Percentiles rank a stretch among this genome's conserved stretches.
phyloP scores from a whole-genome alignment of 2,113 vertebrate species.

The Chinchilla lanigera region DNA sequence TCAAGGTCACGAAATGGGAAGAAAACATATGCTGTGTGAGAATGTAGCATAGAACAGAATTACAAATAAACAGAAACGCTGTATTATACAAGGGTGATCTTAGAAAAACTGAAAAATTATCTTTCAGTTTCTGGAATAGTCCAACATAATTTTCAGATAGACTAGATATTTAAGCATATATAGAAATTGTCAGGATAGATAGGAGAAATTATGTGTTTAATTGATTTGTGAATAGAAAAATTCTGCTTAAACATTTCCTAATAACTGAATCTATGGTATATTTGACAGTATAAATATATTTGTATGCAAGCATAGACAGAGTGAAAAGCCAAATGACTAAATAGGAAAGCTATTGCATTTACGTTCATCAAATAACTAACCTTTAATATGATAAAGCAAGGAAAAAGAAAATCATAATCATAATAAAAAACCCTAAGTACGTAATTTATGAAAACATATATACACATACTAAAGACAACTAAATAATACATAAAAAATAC shows the following conservation, averaged over 20 bases:
- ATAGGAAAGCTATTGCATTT: neutral
- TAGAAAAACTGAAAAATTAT: neutral
- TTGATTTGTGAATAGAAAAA: neutral
- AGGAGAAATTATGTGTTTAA: neutral
- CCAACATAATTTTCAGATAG: constrained; percentile 4
- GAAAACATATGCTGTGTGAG: neutral
- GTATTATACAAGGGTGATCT: neutral
- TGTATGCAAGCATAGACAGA: neutral
- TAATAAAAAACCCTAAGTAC: neutral
- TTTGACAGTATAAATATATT: neutral
- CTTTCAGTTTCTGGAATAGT: neutral
- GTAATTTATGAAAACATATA: neutral
- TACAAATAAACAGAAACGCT: neutral
- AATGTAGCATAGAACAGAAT: neutral
- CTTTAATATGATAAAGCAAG: constrained; percentile 26
- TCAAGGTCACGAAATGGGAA: neutral
- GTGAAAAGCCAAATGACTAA: neutral
- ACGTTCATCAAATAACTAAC: neutral
- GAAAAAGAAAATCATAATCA: neutral
- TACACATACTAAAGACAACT: neutral
- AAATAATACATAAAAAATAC: neutral
- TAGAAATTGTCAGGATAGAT: neutral
- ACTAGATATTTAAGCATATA: neutral
- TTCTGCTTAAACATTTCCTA: neutral
- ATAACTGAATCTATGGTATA: neutral